Evolutionary conservation across 2,888 invertebrate species (phyloP).

Genomic region (Automeris io): DNA sequence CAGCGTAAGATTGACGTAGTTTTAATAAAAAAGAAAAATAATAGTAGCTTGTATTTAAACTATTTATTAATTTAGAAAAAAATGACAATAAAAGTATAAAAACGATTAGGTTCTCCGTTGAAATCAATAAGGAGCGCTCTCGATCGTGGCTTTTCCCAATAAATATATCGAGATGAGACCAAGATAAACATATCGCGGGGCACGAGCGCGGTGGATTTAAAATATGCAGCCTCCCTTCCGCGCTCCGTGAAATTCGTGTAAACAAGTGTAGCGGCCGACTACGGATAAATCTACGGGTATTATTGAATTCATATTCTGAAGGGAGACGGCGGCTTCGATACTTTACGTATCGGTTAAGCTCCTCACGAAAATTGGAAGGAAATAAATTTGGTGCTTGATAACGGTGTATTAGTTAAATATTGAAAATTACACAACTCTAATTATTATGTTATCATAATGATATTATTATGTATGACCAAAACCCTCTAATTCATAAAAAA

Average conservation of each 20-base stretch:
- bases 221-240: slow-evolving; percentile 64
- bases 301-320: slow-evolving; percentile 46
- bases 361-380: slow-evolving; percentile 27
- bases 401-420: slow-evolving; percentile 3
- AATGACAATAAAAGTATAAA: slow-evolving; percentile 44
- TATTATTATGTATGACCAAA: no score
- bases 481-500: no score
- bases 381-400: slow-evolving; percentile 13
- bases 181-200: slow-evolving; percentile 65
- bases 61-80: no score
- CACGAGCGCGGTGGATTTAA: slow-evolving; percentile 54
- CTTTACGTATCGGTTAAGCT: slow-evolving; percentile 31
- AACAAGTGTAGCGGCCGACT: slow-evolving; percentile 53
- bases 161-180: slow-evolving; percentile 69
- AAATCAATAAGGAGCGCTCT: slow-evolving; percentile 57
- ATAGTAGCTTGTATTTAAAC: no score
- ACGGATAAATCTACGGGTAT: slow-evolving; percentile 50
- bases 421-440: no score
- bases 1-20: no score
- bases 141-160: slow-evolving; percentile 58
- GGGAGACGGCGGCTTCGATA: slow-evolving; percentile 31
- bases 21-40: background rate
- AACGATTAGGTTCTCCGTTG: slow-evolving; percentile 42
- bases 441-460: no score
- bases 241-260: slow-evolving; percentile 60